These are phyloP conservation scores for Vulpes lagopus DNA, from an alignment of 2,113 vertebrate species.

Conservation along the genomic window DNA sequence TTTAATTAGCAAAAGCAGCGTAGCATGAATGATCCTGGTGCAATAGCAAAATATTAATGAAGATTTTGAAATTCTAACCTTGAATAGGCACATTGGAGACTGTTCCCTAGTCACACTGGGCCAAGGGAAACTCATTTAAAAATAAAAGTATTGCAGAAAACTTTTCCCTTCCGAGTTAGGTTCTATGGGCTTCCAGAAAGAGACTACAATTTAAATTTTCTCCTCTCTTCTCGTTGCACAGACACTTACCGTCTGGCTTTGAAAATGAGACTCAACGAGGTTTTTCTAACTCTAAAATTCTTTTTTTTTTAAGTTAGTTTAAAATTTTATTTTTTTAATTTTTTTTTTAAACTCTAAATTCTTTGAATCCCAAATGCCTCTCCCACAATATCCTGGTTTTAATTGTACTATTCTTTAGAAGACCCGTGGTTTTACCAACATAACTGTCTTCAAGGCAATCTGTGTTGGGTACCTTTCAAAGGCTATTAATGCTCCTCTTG, in stretches of 20 bases:
- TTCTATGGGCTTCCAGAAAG: background rate
- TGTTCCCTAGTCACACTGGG: background rate
- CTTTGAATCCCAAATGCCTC: background rate
- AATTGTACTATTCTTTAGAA: slow-evolving; percentile 30
- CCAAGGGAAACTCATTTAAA: background rate
- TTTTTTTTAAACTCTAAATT: slow-evolving; percentile 15
- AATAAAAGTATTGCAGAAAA: background rate
- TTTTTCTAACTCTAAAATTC: slow-evolving; percentile 28
- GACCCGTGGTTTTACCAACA: background rate
- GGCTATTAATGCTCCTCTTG: background rate
- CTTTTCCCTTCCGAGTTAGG: background rate
- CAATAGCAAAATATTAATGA: slow-evolving; percentile 83
- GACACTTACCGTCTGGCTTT: background rate
- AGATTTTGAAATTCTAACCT: slow-evolving; percentile 82
- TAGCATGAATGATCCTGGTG: slow-evolving; percentile 84
- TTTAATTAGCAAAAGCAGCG: slow-evolving; percentile 87
- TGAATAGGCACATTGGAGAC: slow-evolving; percentile 54
- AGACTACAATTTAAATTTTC: background rate
- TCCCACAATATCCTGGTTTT: background rate
- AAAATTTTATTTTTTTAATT: too few relatives aligned
- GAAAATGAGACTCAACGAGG: background rate
- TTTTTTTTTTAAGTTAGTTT: background rate
- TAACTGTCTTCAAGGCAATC: slow-evolving; percentile 47
- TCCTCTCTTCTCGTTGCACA: background rate
- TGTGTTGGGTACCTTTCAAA: slow-evolving; percentile 12